phyloP scores from a whole-genome alignment of 1,140 invertebrate genomes.

The Ganaspis sp. region DNA sequence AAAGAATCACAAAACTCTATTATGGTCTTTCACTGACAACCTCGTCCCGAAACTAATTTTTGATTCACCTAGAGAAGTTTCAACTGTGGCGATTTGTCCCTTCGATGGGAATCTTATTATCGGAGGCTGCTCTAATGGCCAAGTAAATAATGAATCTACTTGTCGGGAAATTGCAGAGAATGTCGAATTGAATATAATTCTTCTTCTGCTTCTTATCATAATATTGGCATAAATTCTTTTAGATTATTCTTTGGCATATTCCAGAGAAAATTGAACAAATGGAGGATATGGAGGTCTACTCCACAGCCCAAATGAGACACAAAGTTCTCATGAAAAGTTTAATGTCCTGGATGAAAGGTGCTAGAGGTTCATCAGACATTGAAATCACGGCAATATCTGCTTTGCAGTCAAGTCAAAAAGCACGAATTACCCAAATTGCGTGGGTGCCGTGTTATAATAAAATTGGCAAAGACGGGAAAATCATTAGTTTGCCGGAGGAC shows the following conservation, averaged over 20 bases:
- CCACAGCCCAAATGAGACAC: constrained; percentile 80
- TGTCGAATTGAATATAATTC: not conserved
- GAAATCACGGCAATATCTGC: constrained; percentile 79
- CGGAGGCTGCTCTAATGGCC: constrained; percentile 84
- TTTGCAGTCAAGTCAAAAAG: constrained; percentile 79
- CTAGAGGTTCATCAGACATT: constrained; percentile 77
- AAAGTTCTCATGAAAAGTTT: constrained; percentile 79
- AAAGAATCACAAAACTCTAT: constrained; percentile 80
- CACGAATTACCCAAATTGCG: constrained; percentile 79
- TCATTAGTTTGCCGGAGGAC: constrained; percentile 68
- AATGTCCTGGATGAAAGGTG: constrained; percentile 82
- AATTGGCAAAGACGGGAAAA: constrained; percentile 79
- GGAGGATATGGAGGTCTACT: constrained; percentile 80
- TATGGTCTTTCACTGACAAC: constrained; percentile 85
- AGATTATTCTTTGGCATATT: constrained; percentile 85
- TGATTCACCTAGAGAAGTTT: constrained; percentile 81
- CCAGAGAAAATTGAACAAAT: constrained; percentile 81
- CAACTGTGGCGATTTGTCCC: constrained; percentile 81
- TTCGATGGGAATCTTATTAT: constrained; percentile 82
- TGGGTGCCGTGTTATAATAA: constrained; percentile 81
- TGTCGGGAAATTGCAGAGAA: not conserved
- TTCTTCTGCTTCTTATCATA: not conserved
- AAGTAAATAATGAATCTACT: constrained; percentile 56
- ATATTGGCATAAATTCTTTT: not conserved
- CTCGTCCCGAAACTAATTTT: constrained; percentile 83